These are phyloP conservation scores for Chaetogeoica ovagalla DNA, from an alignment of 2,888 invertebrate genomes.

Conservation along the genomic window DNA sequence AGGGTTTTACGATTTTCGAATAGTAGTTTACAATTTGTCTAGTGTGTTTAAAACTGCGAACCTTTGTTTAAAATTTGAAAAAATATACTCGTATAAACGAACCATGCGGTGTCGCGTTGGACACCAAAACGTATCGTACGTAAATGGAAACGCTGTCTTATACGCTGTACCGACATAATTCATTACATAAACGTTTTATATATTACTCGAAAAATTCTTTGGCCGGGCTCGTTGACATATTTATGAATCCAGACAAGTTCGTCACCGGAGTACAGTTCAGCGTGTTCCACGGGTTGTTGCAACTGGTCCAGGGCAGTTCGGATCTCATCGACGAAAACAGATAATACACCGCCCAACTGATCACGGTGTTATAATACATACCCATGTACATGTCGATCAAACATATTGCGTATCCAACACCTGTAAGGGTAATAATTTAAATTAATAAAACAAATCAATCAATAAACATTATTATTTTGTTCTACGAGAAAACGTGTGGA, in stretches of 20 bases:
- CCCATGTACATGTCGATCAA: slow-evolving; percentile 93
- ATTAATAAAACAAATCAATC: neutral
- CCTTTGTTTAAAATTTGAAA: no score
- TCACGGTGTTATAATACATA: slow-evolving; percentile 97
- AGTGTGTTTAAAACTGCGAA: no score
- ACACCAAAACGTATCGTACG: no score
- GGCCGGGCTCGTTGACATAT: slow-evolving; percentile 75
- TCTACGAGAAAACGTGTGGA: no score
- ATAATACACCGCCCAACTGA: slow-evolving; percentile 94
- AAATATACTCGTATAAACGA: no score
- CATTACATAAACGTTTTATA: no score
- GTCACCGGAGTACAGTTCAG: slow-evolving; percentile 72
- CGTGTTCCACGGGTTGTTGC: slow-evolving; percentile 86
- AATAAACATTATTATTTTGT: no score
- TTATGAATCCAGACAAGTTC: slow-evolving; percentile 59
- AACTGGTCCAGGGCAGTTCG: slow-evolving; percentile 84
- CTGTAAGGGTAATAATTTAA: slow-evolving; percentile 63
- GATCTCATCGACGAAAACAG: slow-evolving; percentile 79
- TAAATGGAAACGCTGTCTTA: no score
- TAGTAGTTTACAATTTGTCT: no score
- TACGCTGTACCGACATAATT: no score
- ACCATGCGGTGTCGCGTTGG: no score
- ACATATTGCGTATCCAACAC: slow-evolving; percentile 94
- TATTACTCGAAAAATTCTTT: slow-evolving; percentile 85
- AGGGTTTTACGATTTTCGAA: no score